phyloP scores from a whole-genome alignment of 1,140 invertebrate genomes.

The Drosophila kepulauana region DNA sequence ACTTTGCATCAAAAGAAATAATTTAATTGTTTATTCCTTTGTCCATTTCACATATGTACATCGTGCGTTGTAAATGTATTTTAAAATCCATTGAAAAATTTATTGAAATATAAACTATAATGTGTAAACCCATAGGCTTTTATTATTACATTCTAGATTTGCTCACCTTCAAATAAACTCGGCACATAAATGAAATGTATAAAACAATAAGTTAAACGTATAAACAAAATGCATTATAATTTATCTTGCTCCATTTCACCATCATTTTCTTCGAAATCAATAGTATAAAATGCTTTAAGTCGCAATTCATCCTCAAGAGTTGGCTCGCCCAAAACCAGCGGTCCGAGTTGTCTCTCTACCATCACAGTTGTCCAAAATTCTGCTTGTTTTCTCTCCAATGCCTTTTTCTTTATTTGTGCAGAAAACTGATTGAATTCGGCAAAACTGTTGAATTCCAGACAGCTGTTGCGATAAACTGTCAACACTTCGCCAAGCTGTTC shows the following conservation, averaged over 20 bases:
- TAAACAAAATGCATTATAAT: neutral
- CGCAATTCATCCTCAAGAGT: conserved; percentile 65
- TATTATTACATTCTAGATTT: neutral
- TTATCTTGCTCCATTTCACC: neutral
- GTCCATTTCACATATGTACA: conserved; percentile 18
- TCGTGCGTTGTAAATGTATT: conserved; percentile 69
- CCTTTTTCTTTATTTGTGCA: conserved; percentile 47
- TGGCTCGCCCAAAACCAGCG: conserved; percentile 63
- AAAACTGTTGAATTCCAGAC: conserved; percentile 64
- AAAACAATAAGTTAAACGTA: neutral
- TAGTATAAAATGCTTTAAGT: conserved; percentile 52
- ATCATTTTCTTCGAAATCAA: conserved; percentile 10
- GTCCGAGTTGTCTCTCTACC: conserved; percentile 63
- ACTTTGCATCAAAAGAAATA: conserved; percentile 2
- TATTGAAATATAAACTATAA: conserved; percentile 16
- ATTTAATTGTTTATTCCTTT: conserved; percentile 46
- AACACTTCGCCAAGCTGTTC: conserved; percentile 58
- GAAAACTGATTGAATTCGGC: conserved; percentile 74
- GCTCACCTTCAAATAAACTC: neutral
- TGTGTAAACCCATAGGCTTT: neutral
- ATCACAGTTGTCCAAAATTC: conserved; percentile 68
- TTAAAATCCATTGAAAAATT: conserved; percentile 58
- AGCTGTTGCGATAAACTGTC: conserved; percentile 56
- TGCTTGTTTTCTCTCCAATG: conserved; percentile 26
- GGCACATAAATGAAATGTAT: conserved; percentile 1